Evolutionary conservation across 2,113 vertebrate species (phyloP), one percentile per base, ranked within the genome.

Genomic region (Falcunculus frontatus): DNA sequence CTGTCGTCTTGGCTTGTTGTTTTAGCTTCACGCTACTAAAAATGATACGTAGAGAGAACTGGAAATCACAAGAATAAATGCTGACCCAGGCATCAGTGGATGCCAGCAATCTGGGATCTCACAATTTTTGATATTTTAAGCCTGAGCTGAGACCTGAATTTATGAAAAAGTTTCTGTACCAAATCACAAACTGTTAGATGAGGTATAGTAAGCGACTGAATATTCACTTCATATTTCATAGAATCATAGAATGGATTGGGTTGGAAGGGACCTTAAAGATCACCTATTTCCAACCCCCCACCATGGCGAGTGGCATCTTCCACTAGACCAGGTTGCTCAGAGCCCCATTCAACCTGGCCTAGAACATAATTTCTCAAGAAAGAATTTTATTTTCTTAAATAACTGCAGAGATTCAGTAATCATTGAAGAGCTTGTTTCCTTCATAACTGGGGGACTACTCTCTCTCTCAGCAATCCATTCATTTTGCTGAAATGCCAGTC

Each of bases 401-500:
- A 33, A 33, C 21, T 81, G 5, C 30, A 41, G 18, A n/a, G 11
- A 69, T 70, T 89, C 35, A 55, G 14, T 19, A 75, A 55, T 74
- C 6, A 37, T 56, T 79, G 56, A 60, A 68, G 47, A 68, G 2
- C 7, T 30, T 37, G 0, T 56, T 91, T 75, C 35, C 11, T 59
- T 74, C 3, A 0, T 27, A 32, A 20, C 39, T 15, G 20, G 11
- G 25, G 6, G 11, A 84, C 39, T 16, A 2, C 6, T 57, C 19
- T 35, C 74, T 91, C 87, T 90, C 93, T 94, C 79, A 95, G 23
- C 7, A 68, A 73, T 91, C 37, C 29, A 41, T 95, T 93, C 86
- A 78, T 95, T 95, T 84, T 97, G 13, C 26, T 68, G 57, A 53
- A 82, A 79, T 90, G 78, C 5, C 85, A 92, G 18, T 92, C 89